Conservation (phyloP, 1,140 invertebrate genomes). For the Neelides sp. region DNA sequence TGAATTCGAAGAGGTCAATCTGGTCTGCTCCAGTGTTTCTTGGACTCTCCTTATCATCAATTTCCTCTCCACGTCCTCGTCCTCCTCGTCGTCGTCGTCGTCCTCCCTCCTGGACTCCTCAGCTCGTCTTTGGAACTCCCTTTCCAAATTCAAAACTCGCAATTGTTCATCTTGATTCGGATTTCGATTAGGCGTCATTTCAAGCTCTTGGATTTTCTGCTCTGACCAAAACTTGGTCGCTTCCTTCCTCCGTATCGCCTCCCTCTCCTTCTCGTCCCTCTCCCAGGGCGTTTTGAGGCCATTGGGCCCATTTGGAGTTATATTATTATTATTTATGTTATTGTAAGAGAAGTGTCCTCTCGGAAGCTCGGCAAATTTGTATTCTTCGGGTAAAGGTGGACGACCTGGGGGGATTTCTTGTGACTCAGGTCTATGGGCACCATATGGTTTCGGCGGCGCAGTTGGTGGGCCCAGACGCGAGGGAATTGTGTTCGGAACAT, state of each 20-base stretch:
- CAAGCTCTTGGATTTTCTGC: slow-evolving; percentile 66
- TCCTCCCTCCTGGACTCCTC: slow-evolving; percentile 60
- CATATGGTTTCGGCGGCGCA: slow-evolving; percentile 30
- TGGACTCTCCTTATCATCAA: slow-evolving; percentile 34
- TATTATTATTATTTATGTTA: slow-evolving; percentile 7
- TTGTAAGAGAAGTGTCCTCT: slow-evolving; percentile 45
- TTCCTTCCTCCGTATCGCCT: slow-evolving; percentile 47
- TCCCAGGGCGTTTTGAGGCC: slow-evolving; percentile 66
- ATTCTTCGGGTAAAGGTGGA: slow-evolving; percentile 33
- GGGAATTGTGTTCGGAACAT: slow-evolving; percentile 6
- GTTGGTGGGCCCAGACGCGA: slow-evolving; percentile 20
- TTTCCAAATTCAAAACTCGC: slow-evolving; percentile 63
- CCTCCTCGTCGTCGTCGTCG: slow-evolving; percentile 52
- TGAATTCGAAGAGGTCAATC: slow-evolving; percentile 25
- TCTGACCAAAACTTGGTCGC: slow-evolving; percentile 60
- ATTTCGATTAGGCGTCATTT: slow-evolving; percentile 50
- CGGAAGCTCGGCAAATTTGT: slow-evolving; percentile 51
- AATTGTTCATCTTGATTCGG: slow-evolving; percentile 74
- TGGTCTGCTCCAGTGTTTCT: slow-evolving; percentile 35
- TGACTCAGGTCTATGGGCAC: slow-evolving; percentile 3
- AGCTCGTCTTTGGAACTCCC: slow-evolving; percentile 75
- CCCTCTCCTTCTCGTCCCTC: slow-evolving; percentile 63
- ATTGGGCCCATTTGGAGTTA: slow-evolving; percentile 5
- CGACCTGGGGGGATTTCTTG: slow-evolving; percentile 34
- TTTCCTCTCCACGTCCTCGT: slow-evolving; percentile 35